Conservation (phyloP, 2,888 invertebrate species). For the Cryptocephalus primarius region DNA sequence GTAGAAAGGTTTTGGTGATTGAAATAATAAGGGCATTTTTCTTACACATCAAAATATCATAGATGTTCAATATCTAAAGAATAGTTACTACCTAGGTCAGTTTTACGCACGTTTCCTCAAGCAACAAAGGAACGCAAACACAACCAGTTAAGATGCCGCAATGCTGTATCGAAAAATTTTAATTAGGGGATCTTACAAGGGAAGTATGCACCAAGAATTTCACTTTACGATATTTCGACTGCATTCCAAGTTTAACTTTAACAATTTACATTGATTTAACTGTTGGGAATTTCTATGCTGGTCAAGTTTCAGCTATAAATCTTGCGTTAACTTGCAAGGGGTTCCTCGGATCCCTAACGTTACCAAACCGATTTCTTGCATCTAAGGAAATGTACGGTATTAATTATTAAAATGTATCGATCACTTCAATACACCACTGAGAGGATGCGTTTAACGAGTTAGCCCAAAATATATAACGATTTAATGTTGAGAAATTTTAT, state of each 20-base stretch:
- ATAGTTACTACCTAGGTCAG: too few species aligned
- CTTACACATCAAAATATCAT: too few species aligned
- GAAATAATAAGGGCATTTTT: too few species aligned
- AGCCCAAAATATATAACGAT: too few species aligned
- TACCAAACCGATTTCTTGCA: constrained; percentile 12
- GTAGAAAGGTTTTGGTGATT: too few species aligned
- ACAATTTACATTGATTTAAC: constrained; percentile 19
- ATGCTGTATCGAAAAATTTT: not conserved
- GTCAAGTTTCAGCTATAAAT: constrained; percentile 27
- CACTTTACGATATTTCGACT: not conserved
- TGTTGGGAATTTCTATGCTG: constrained; percentile 21
- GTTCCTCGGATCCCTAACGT: constrained; percentile 8
- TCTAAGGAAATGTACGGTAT: constrained; percentile 15
- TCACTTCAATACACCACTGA: too few species aligned
- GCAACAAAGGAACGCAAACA: too few species aligned
- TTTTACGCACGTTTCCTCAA: too few species aligned
- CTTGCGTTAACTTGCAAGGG: constrained; percentile 10
- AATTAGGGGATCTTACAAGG: constrained; percentile 1
- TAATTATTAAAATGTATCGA: constrained; percentile 4
- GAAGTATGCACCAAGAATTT: constrained; percentile 6
- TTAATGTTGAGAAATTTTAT: too few species aligned
- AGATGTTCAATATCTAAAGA: too few species aligned
- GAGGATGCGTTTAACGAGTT: too few species aligned
- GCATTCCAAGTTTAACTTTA: constrained; percentile 9
- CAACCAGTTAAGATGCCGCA: too few species aligned